A percentile compares a stretch with the other conserved stretches of the same genome.
Conservation (phyloP, 2,888 invertebrate genomes). For the Folsomia manolachei region DNA sequence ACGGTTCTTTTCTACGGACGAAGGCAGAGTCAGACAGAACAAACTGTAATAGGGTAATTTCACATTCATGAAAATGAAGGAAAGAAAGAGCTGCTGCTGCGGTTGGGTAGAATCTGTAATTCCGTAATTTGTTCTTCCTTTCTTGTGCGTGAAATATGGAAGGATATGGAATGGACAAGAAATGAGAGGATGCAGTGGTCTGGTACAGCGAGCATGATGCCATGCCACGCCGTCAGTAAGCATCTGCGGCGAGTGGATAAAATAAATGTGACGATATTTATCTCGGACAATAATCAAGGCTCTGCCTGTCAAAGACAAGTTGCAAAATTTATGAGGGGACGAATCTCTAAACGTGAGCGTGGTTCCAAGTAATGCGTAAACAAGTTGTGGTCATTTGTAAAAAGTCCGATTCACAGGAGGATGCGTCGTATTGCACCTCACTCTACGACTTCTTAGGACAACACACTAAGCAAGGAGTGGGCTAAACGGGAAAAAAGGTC, state of each 20-base stretch:
- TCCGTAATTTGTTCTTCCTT: too few relatives aligned
- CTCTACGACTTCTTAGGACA: background rate
- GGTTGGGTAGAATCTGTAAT: background rate
- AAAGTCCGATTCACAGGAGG: background rate
- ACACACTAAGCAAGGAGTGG: background rate
- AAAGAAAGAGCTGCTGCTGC: too few relatives aligned
- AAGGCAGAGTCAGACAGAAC: too few relatives aligned
- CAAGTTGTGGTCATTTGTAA: slow-evolving; percentile 6
- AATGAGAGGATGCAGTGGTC: background rate
- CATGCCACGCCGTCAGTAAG: background rate
- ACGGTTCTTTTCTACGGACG: background rate
- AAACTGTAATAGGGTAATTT: too few relatives aligned
- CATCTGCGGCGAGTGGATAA: slow-evolving; percentile 4
- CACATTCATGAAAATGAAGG: background rate
- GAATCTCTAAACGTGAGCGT: slow-evolving; percentile 9
- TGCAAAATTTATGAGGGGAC: slow-evolving; percentile 20
- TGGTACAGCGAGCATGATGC: background rate
- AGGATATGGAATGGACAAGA: background rate
- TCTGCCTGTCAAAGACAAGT: slow-evolving; percentile 20
- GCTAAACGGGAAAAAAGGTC: background rate
- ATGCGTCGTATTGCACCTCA: background rate
- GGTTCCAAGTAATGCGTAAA: slow-evolving; percentile 12
- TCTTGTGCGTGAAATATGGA: too few relatives aligned
- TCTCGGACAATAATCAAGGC: slow-evolving; percentile 18
- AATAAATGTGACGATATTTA: slow-evolving; percentile 19